Percentiles rank a stretch among this genome's conserved stretches.
Conservation (phyloP, 2,113 vertebrate species). For the Nematolebias whitei region DNA sequence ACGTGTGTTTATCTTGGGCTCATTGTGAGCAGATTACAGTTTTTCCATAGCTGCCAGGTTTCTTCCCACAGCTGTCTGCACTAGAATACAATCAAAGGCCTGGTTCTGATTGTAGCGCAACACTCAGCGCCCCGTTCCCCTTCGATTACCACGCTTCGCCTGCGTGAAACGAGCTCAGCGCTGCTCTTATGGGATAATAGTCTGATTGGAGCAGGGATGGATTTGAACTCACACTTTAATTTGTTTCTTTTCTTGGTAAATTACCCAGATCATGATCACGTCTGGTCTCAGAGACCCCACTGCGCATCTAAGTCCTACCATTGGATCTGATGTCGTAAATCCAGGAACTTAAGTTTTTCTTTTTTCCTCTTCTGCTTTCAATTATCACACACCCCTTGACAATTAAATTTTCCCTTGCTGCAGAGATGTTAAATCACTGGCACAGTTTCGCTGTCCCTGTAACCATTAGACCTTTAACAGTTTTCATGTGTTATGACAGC, state of each 20-base stretch:
- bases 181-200: slow-evolving; percentile 47
- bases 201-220: slow-evolving; percentile 53
- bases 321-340: slow-evolving; percentile 17
- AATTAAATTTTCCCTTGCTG: slow-evolving; percentile 20
- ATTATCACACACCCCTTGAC: slow-evolving; percentile 11
- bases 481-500: slow-evolving; percentile 60
- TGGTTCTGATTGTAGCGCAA: slow-evolving; percentile 51
- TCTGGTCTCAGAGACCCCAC: slow-evolving; percentile 16
- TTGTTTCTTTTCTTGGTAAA: slow-evolving; percentile 41
- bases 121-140: slow-evolving; percentile 43
- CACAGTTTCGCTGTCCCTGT: slow-evolving; percentile 13
- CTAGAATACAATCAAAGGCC: slow-evolving; percentile 58
- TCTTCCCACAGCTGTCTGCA: slow-evolving; percentile 59
- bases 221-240: slow-evolving; percentile 34
- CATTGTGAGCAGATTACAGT: slow-evolving; percentile 59
- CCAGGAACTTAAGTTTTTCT: slow-evolving; percentile 3
- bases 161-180: slow-evolving; percentile 50
- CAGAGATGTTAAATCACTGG: slow-evolving; percentile 21
- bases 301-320: slow-evolving; percentile 11
- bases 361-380: neutral
- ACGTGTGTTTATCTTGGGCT: slow-evolving; percentile 41
- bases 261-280: slow-evolving; percentile 12
- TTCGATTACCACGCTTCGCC: slow-evolving; percentile 56
- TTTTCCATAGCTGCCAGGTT: slow-evolving; percentile 32
- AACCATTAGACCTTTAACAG: slow-evolving; percentile 44